A percentile compares a stretch with the other conserved stretches of the same genome.
phyloP scores from a whole-genome alignment of 2,113 vertebrate genomes.

The mouse (Mus musculus) region DNA sequence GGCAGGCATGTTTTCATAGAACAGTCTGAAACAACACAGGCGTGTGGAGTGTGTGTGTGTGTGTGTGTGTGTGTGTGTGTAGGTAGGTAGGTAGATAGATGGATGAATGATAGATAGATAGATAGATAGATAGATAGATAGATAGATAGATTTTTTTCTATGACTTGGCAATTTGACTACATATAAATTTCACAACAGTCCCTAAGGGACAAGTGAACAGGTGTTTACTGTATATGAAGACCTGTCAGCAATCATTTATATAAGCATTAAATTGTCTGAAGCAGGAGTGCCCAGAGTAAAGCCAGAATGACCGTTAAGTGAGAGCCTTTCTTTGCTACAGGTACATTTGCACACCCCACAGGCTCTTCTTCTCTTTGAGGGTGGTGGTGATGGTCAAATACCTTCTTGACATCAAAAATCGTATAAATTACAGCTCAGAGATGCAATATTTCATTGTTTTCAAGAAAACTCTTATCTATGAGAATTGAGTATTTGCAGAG shows the following conservation, averaged over 20 bases:
- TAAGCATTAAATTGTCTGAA: constrained; percentile 49
- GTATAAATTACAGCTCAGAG: constrained; percentile 46
- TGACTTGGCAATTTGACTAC: too few species aligned
- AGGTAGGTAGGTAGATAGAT: too few species aligned
- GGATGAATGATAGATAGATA: too few species aligned
- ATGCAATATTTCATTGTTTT: constrained; percentile 21
- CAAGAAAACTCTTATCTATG: constrained; percentile 45
- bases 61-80: not conserved
- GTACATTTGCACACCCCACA: constrained; percentile 33
- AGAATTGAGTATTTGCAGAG: constrained; percentile 45
- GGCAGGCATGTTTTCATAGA: not conserved
- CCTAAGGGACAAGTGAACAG: too few species aligned
- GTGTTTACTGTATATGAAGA: not conserved
- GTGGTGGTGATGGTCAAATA: constrained; percentile 55
- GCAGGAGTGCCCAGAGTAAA: not conserved
- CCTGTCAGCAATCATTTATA: constrained; percentile 10
- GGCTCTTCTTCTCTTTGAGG: constrained; percentile 63
- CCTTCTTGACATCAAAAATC: constrained; percentile 60
- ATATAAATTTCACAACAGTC: too few species aligned
- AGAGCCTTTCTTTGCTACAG: not conserved
- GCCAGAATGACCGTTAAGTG: constrained; percentile 45
- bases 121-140: too few species aligned
- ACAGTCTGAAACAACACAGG: not conserved
- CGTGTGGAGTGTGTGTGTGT: not conserved
- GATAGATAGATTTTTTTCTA: too few species aligned